Base-by-base conservation (phyloP, 2,113 vertebrate genomes). In the Pelobates fuscus region DNA sequence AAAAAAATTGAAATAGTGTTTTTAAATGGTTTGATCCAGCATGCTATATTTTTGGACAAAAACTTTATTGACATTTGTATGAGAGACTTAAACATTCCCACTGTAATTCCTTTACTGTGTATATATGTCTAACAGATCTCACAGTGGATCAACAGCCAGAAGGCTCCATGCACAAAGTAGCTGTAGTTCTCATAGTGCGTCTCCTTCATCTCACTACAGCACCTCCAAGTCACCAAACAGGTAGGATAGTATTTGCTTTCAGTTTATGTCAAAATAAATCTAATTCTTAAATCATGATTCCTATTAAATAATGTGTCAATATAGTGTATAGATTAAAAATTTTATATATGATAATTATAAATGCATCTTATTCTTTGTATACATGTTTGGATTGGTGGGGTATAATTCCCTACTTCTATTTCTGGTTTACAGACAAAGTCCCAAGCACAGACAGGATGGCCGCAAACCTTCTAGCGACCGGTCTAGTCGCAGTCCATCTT, bases 161-260 rank as follows among this genome's bases (percentile, higher is more conserved):
- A 91, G 91, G 80, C 88, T 90, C 8, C 95, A 94, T 81, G 89
- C 86, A 29, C 94, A 89, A 85, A 96, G 96, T 83, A 98, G 96
- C 83, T 93, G 93, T 83, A 98, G 94, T 80, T 96, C 96, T 52
- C 92, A 91, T 65, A 97, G 96, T 64, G 89, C 89, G 69, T 97
- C 96, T 0, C 72, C 94, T 80, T 97, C 95, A 70, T 98, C 97
- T 2, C 88, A 89, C 0, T 87, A 86, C 82, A 98, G 95, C 78
- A 79, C 88, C 83, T 94, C 93, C 83, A 95, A 93, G 87, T 96
- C 95, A 57, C 94, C 94, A 10, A 66, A 89, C 93, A 98, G 97
- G 97, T 98, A 92, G 21, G 84, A 32, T 11, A 23, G 55, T 58
- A 2, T 58, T 20, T 3, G 3, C 11, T 58, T 60, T 60, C 14